Conservation (phyloP, 2,797 vertebrate genomes). For the Tiaroga cobitis region DNA sequence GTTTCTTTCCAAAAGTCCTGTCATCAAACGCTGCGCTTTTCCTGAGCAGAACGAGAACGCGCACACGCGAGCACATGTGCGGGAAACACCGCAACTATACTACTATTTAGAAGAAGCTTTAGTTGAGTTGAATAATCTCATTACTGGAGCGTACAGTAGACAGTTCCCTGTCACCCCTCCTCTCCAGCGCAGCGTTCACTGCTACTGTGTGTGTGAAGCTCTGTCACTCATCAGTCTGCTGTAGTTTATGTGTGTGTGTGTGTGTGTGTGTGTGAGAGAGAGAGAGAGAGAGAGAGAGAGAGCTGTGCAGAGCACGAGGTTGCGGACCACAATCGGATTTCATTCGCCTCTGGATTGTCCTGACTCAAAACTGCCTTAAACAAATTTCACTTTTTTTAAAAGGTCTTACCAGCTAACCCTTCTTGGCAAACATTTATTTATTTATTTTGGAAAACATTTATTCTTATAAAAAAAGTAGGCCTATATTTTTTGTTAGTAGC, state of each 20-base stretch:
- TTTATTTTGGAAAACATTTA: too few relatives aligned
- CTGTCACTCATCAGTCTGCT: conserved; percentile 72
- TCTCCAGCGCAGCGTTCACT: conserved; percentile 57
- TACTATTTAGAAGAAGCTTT: conserved; percentile 54
- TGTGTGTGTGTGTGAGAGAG: conserved; percentile 37
- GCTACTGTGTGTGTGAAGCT: conserved; percentile 72
- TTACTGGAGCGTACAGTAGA: conserved; percentile 56
- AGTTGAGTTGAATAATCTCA: conserved; percentile 65
- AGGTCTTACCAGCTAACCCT: background rate
- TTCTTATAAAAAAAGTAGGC: too few relatives aligned
- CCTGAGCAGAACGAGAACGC: conserved; percentile 1
- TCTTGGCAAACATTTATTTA: too few relatives aligned
- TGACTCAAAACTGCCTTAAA: conserved; percentile 42
- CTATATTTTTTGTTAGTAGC: background rate
- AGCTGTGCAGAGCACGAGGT: conserved; percentile 30
- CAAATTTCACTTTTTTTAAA: conserved; percentile 11
- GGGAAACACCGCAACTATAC: conserved; percentile 53
- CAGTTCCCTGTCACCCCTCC: conserved; percentile 54
- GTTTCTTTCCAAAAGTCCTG: conserved; percentile 46
- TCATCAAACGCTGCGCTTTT: conserved; percentile 32
- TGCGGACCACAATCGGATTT: conserved; percentile 67
- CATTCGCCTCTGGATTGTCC: conserved; percentile 60
- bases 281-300: conserved; percentile 13
- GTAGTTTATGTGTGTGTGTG: conserved; percentile 47
- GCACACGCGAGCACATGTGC: conserved; percentile 66